These are phyloP conservation scores for Hypomecis atomaria DNA, from an alignment of 2,888 invertebrate species.

Conservation along the genomic window DNA sequence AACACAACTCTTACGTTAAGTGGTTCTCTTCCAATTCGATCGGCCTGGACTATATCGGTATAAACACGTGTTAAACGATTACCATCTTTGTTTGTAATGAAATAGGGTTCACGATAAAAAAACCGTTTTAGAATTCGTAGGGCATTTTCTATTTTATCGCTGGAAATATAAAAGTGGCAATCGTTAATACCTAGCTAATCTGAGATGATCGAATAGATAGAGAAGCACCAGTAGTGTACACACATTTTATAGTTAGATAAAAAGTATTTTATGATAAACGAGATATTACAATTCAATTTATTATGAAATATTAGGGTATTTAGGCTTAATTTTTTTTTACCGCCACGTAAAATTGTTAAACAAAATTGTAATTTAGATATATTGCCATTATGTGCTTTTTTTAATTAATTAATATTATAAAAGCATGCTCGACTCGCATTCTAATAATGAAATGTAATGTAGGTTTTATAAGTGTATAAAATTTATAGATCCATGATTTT, in stretches of 20 bases:
- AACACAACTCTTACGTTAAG: conserved; percentile 34
- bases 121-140: neutral
- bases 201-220: neutral
- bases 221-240: conserved; percentile 33
- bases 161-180: neutral
- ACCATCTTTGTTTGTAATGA: neutral
- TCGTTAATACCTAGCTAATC: neutral
- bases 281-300: conserved; percentile 18
- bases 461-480: conserved; percentile 23
- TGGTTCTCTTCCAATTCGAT: neutral
- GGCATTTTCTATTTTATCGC: neutral
- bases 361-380: conserved; percentile 30
- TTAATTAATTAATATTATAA: conserved; percentile 14
- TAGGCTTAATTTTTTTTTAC: conserved; percentile 33
- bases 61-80: neutral
- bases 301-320: conserved; percentile 22
- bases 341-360: conserved; percentile 17
- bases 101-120: neutral
- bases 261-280: conserved; percentile 40
- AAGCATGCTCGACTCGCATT: conserved; percentile 25
- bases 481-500: conserved; percentile 26
- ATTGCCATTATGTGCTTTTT: conserved; percentile 35
- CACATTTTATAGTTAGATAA: conserved; percentile 41
- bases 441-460: conserved; percentile 16
- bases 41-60: neutral